Percentiles rank a stretch among this genome's conserved stretches.
Conservation (phyloP, 2,888 invertebrate species). For the Maniola hyperantus region DNA sequence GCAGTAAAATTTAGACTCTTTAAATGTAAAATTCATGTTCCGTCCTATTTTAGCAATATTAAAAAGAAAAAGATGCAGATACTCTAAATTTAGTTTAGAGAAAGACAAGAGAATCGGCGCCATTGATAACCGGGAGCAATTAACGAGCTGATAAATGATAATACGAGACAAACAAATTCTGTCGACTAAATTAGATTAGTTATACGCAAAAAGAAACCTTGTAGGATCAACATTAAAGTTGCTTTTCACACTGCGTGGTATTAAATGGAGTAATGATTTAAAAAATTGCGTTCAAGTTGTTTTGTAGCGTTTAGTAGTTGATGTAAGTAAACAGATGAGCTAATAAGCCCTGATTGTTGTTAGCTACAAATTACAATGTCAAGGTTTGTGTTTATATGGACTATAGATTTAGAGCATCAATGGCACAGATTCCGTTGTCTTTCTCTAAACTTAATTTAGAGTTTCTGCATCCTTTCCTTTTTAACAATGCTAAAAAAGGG, state of each 20-base stretch:
- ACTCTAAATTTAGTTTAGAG: too few relatives aligned
- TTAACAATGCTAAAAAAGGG: too few relatives aligned
- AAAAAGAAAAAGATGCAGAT: too few relatives aligned
- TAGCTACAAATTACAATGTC: slow-evolving; percentile 34
- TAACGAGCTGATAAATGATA: slow-evolving; percentile 49
- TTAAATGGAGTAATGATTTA: slow-evolving; percentile 36
- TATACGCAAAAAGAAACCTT: slow-evolving; percentile 6
- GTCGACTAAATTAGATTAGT: slow-evolving; percentile 43
- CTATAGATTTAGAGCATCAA: too few relatives aligned
- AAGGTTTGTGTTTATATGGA: slow-evolving; percentile 30
- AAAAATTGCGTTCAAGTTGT: slow-evolving; percentile 47
- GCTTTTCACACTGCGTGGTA: slow-evolving; percentile 6
- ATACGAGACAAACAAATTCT: slow-evolving; percentile 52
- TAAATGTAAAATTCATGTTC: too few relatives aligned
- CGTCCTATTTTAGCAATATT: too few relatives aligned
- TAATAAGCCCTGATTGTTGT: slow-evolving; percentile 23
- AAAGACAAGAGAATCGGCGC: too few relatives aligned
- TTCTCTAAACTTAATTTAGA: too few relatives aligned
- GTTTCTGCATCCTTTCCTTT: too few relatives aligned
- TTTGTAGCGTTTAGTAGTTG: slow-evolving; percentile 37
- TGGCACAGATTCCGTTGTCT: too few relatives aligned
- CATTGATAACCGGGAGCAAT: slow-evolving; percentile 41
- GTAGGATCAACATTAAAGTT: not conserved
- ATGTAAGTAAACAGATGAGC: slow-evolving; percentile 34
- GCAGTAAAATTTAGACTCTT: too few relatives aligned